Percentiles rank a stretch among this genome's conserved stretches.
These are phyloP conservation scores for Tricholaema leucomelas DNA, from an alignment of 2,113 vertebrate genomes.

Conservation along the genomic window DNA sequence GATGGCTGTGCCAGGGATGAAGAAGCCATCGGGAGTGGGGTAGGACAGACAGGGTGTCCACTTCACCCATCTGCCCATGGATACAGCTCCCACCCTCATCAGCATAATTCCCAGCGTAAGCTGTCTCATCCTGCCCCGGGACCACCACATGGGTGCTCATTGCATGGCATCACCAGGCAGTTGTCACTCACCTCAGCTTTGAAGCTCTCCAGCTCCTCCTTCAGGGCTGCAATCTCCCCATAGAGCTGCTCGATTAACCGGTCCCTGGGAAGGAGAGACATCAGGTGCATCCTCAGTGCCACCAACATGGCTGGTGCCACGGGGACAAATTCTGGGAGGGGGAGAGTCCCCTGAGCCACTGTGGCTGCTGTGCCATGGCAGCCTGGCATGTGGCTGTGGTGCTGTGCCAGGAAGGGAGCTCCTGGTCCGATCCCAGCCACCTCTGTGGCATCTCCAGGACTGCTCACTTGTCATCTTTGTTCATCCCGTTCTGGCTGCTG, in stretches of 20 bases:
- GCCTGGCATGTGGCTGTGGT: fast-evolving
- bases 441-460: fast-evolving
- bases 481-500: constrained; percentile 93
- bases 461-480: constrained; percentile 92
- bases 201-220: constrained; percentile 87
- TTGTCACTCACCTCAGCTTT: constrained; percentile 84
- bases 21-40: background rate
- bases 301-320: fast-evolving
- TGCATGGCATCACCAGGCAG: fast-evolving
- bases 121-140: background rate
- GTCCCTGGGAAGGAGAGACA: constrained; percentile 80
- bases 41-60: background rate
- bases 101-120: background rate
- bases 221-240: constrained; percentile 83
- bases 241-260: constrained; percentile 89
- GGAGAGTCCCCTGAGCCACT: background rate
- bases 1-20: background rate
- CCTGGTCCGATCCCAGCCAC: fast-evolving
- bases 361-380: fast-evolving
- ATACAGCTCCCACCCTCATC: background rate
- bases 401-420: fast-evolving
- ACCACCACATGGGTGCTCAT: background rate
- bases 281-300: background rate
- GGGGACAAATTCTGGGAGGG: background rate
- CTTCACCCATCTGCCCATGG: no score